Evolutionary conservation across 2,797 vertebrate genomes (phyloP), one percentile per base, ranked within the genome.

Genomic region (Neosilurus hyrtlii): DNA sequence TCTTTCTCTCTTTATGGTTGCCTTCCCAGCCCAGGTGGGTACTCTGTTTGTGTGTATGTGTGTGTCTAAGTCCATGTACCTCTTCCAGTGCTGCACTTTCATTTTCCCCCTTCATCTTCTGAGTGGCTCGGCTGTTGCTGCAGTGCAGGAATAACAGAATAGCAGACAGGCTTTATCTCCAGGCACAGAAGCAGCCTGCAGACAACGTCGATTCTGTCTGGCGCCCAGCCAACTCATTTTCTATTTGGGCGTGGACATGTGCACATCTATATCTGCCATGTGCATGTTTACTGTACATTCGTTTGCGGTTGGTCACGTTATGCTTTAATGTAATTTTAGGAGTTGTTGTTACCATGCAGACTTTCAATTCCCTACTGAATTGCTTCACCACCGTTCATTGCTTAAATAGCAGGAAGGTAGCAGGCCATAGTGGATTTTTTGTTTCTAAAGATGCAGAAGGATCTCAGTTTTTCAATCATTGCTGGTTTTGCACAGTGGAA

Each of bases 71-170:
- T 22, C 66, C 26, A 72, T 57, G 74, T 20, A 56, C 63, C 62
- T 57, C 52, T 35, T 82, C 30, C 71, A 75, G 51, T 67, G 56
- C 57, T 79, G 49, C 76, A 14, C 37, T 62, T 61, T 65, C 49
- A 8, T 49, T 10, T 24, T 30, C 20, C 30, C 26, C 37, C 59
- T 30, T 51, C 59, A 63, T 78, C 61, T 51, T 78, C 61, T 78
- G n/a, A 52, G 24, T 65, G 75, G 81, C 73, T 88, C 43, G 61
- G 80, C 51, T 81, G 82, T 84, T 77, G 82, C 86, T 87, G 88
- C 86, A 87, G 82, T 86, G 88, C 85, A 86, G 82, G 74, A 89
- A 86, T 85, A 86, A 88, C 84, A 77, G 73, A 89, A 88, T 85
- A 86, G 85, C 84, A 80, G 61, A 79, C 80, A 56, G 72, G 26